Evolutionary conservation across 2,113 vertebrate genomes (phyloP).

Genomic region (Lipotes vexillifer): DNA sequence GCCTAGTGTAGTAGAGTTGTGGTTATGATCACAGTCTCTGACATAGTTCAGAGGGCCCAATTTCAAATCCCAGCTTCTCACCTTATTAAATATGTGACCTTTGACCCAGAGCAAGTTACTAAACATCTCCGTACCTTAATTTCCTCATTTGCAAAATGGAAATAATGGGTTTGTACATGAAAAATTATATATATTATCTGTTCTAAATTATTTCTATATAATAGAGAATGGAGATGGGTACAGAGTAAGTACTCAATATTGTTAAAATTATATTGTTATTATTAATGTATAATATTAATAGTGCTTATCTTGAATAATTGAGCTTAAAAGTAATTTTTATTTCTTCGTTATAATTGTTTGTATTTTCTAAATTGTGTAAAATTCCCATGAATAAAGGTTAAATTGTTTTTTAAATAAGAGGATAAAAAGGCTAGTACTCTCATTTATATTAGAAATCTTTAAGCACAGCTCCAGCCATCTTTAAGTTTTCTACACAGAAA

Average conservation of each 20-base stretch:
- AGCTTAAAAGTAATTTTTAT: not conserved
- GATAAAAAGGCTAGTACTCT: not conserved
- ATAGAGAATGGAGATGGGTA: not conserved
- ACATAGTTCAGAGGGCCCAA: not conserved
- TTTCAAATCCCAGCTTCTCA: not conserved
- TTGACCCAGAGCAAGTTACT: not conserved
- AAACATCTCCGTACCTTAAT: not conserved
- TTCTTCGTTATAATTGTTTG: not conserved
- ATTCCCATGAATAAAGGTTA: not conserved
- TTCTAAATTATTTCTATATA: not conserved
- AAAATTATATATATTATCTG: not conserved
- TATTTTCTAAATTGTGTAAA: constrained; percentile 13
- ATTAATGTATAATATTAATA: not conserved
- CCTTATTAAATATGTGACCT: not conserved
- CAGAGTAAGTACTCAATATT: not conserved
- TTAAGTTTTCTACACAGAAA: not conserved
- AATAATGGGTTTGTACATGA: not conserved
- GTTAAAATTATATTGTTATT: constrained; percentile 12
- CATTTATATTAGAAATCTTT: not conserved
- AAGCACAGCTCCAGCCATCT: not conserved
- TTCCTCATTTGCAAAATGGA: not conserved
- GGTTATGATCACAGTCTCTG: not conserved
- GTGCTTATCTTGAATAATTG: not conserved
- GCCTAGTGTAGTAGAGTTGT: no score
- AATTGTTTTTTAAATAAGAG: not conserved